These are phyloP conservation scores for Sminthurinus aureus DNA, from an alignment of 2,888 invertebrate species.

Conservation along the genomic window DNA sequence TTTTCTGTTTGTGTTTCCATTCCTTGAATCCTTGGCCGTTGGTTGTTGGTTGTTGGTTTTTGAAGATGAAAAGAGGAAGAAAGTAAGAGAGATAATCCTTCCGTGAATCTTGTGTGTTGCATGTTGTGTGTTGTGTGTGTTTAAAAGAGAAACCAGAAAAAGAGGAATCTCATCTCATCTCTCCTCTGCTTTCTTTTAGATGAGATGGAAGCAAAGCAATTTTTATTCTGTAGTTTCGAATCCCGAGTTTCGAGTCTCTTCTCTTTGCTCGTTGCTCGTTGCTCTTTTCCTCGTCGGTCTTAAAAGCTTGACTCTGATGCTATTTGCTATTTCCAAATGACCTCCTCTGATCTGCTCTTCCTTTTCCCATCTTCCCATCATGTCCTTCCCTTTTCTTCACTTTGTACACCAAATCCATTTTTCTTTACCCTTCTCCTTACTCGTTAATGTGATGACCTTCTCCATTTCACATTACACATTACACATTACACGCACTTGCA, in stretches of 20 bases:
- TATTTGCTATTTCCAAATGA: constrained; percentile 37
- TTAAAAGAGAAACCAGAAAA: background rate
- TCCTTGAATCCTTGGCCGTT: too few species aligned
- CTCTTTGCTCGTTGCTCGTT: too few species aligned
- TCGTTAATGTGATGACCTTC: background rate
- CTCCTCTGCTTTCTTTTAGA: constrained; percentile 5
- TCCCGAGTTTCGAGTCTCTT: too few species aligned
- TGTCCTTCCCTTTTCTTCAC: background rate
- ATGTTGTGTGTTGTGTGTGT: background rate
- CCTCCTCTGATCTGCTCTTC: constrained; percentile 30
- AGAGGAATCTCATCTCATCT: background rate
- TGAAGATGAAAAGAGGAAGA: background rate
- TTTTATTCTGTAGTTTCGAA: constrained; percentile 35
- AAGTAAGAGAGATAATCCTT: background rate
- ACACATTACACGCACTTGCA: too few species aligned
- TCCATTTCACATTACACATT: too few species aligned
- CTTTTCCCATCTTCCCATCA: background rate
- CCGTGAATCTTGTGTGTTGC: too few species aligned
- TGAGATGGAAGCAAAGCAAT: constrained; percentile 28
- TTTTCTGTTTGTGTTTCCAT: too few species aligned
- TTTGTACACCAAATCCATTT: background rate
- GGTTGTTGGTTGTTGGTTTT: background rate
- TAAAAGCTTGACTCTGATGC: constrained; percentile 37
- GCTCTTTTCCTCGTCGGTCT: constrained; percentile 29
- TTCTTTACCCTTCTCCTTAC: background rate